These are phyloP conservation scores for Epizoanthus fatuus DNA, from an alignment of 92 coral and sea anemone genomes.

Conservation along the genomic window DNA sequence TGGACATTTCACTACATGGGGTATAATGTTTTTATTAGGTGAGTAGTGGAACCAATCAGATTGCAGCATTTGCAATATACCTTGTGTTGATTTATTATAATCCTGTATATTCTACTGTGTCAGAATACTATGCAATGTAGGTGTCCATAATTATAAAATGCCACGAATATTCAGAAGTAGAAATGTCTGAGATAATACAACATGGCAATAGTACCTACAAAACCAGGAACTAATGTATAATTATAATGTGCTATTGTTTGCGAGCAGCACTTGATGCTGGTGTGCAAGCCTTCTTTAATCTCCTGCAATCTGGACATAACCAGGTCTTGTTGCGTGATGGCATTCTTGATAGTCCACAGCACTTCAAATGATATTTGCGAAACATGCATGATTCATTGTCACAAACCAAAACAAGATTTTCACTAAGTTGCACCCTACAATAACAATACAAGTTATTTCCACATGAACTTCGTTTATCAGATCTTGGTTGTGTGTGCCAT, in stretches of 20 bases:
- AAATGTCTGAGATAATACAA: conserved; percentile 2
- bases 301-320: conserved; percentile 67
- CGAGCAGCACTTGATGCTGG: conserved; percentile 1
- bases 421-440: conserved; percentile 47
- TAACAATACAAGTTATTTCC: conserved; percentile 50
- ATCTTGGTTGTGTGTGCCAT: conserved; percentile 69
- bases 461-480: conserved; percentile 13
- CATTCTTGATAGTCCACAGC: conserved; percentile 58
- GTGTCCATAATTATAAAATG: neutral
- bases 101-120: neutral
- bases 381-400: conserved; percentile 51
- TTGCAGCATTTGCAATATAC: no score
- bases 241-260: neutral
- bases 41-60: no score
- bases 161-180: neutral
- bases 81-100: no score
- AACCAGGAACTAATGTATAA: conserved; percentile 1
- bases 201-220: neutral
- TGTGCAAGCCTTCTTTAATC: conserved; percentile 34
- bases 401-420: conserved; percentile 51
- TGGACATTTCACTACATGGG: no score
- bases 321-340: conserved; percentile 41
- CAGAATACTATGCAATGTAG: neutral
- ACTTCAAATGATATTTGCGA: conserved; percentile 59
- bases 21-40: no score